Base-by-base conservation (phyloP, 2,113 vertebrate species). In the Pachycephala philippinensis region DNA sequence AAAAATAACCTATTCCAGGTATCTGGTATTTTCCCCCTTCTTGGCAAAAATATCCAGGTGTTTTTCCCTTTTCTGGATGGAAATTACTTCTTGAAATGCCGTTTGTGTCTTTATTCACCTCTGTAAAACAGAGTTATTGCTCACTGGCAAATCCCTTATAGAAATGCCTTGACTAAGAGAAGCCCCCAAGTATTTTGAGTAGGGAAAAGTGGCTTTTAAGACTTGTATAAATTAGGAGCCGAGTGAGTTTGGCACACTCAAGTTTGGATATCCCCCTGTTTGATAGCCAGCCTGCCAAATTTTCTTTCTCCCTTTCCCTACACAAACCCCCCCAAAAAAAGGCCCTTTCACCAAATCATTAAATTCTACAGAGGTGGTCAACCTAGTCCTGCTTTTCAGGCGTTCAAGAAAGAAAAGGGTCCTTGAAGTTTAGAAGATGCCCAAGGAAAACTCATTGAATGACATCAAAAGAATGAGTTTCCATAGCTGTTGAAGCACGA, bases 341-440 rank as follows among this genome's bases (percentile, higher is more conserved):
- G 89, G 84, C 92, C 92, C 92, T 98, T 98, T 98, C 98, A 98
- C 96, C 97, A 97, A 98, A 98, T 98, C 98, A 98, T 98, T 98
- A 98, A 96, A 98, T 98, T 98, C 98, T 98, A 98, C 98, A 96
- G 98, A 98, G 98, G 98, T 98, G 98, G 98, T 96, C 98, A 98
- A 97, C 97, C 98, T 97, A 97, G 94, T 97, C 92, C 97, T 72
- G 98, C 98, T 98, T 98, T 98, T 98, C 98, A 98, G 96, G 97
- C 97, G 16, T 93, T 87, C 1, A 40, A 96, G 97, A 98, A 97
- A 98, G 98, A 98, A 98, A 98, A 97, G 97, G 97, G 98, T 98
- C 98, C 98, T 98, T 98, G 98, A 98, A 98, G 98, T 98, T 98
- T 98, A 98, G 98, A 98, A 98, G 98, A 98, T 98, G 97, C 98